A percentile compares a stretch with the other conserved stretches of the same genome.
Conservation (phyloP, 2,888 invertebrate genomes). For the Dascillus cervinus region DNA sequence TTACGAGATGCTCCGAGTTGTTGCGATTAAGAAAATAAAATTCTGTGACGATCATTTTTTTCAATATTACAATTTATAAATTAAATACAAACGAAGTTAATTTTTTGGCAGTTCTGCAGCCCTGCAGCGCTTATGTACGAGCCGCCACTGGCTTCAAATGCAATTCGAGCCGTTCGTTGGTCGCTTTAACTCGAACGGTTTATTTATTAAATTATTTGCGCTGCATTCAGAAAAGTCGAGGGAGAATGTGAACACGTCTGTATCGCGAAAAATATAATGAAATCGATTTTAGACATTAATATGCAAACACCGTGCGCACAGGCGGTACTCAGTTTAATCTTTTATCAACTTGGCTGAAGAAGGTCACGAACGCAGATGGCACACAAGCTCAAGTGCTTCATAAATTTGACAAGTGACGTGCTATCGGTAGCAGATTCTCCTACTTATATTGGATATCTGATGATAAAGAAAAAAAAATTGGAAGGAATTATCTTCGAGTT, state of each 20-base stretch:
- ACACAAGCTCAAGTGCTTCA: slow-evolving; percentile 30
- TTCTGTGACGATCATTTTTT: too few species aligned
- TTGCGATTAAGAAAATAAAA: too few species aligned
- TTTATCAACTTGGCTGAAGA: slow-evolving; percentile 19
- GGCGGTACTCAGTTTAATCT: slow-evolving; percentile 21
- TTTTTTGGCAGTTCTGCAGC: too few species aligned
- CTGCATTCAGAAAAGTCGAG: slow-evolving; percentile 3
- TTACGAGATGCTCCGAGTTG: too few species aligned
- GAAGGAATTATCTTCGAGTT: neutral
- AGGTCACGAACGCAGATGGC: slow-evolving; percentile 29
- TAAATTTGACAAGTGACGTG: slow-evolving; percentile 30
- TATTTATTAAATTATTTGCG: too few species aligned
- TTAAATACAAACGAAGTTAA: too few species aligned
- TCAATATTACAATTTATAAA: too few species aligned
- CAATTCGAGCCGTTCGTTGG: too few species aligned
- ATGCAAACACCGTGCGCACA: slow-evolving; percentile 17
- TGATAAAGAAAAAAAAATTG: slow-evolving; percentile 3
- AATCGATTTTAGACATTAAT: slow-evolving; percentile 23
- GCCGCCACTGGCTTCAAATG: too few species aligned
- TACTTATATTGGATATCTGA: slow-evolving; percentile 28
- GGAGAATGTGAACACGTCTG: too few species aligned
- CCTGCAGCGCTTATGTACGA: too few species aligned
- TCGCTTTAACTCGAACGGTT: too few species aligned
- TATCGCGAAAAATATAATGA: slow-evolving; percentile 19
- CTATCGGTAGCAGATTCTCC: slow-evolving; percentile 2